Evolutionary conservation across 2,113 vertebrate species (phyloP).

Genomic region (Phycodurus eques): DNA sequence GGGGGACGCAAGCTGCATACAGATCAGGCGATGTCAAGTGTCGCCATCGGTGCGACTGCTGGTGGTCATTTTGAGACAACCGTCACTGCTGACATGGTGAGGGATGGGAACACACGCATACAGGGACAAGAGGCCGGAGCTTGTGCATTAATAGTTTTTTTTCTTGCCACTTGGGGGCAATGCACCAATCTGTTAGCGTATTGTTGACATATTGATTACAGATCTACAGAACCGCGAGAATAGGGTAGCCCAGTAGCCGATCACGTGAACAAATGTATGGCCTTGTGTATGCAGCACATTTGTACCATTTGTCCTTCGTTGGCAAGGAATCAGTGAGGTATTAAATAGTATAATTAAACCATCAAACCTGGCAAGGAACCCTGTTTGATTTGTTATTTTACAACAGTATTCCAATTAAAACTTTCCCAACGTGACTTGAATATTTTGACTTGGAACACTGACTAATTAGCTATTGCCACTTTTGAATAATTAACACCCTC

Average conservation of each 20-base stretch:
- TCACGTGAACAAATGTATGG: background rate
- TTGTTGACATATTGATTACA: constrained; percentile 2
- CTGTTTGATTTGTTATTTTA: background rate
- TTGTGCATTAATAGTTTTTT: background rate
- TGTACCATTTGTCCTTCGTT: background rate
- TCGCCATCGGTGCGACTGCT: background rate
- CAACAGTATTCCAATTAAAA: background rate
- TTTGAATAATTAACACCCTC: background rate
- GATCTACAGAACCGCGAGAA: background rate
- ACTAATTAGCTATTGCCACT: background rate
- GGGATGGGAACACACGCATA: background rate
- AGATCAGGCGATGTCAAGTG: background rate
- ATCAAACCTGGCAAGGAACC: constrained; percentile 1
- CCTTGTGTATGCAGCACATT: background rate
- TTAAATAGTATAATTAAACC: background rate
- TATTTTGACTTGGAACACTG: background rate
- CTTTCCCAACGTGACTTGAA: background rate
- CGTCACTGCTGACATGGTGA: background rate
- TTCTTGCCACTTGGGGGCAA: background rate
- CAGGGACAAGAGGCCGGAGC: background rate
- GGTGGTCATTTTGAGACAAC: background rate
- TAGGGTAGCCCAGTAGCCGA: background rate
- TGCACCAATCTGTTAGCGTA: background rate
- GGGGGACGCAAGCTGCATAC: background rate
- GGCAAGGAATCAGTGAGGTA: background rate